A percentile compares a stretch with the other conserved stretches of the same genome.
Evolutionary conservation across 1,140 invertebrate species (phyloP).

Genomic region (Heliconius melpomene): DNA sequence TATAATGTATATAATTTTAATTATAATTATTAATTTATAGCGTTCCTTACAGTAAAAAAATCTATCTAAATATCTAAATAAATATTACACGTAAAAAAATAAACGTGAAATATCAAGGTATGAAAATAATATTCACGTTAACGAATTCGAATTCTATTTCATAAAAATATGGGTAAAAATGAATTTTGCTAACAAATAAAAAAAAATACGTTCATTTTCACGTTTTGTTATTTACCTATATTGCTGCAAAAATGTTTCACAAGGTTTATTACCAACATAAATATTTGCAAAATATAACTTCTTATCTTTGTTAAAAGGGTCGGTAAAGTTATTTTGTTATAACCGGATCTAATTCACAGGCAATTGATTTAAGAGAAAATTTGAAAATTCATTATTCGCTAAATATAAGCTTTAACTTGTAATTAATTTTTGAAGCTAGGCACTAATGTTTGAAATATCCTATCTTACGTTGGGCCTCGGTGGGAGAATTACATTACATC

Average conservation of each 20-base stretch:
- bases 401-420: constrained; percentile 31
- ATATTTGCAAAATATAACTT: constrained; percentile 26
- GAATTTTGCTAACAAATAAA: too few relatives aligned
- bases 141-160: neutral
- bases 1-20: too few relatives aligned
- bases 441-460: constrained; percentile 43
- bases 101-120: neutral
- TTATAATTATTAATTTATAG: too few relatives aligned
- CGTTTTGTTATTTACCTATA: too few relatives aligned
- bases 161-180: neutral
- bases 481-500: constrained; percentile 52
- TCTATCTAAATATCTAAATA: neutral
- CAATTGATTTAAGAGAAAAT: constrained; percentile 28
- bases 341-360: constrained; percentile 16
- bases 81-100: neutral
- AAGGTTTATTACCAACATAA: constrained; percentile 8
- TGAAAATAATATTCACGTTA: neutral
- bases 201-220: too few relatives aligned
- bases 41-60: too few relatives aligned
- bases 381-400: constrained; percentile 19
- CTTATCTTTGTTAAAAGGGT: constrained; percentile 14
- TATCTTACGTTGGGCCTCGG: constrained; percentile 17
- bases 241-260: neutral
- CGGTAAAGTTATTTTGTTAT: constrained; percentile 24
- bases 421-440: constrained; percentile 52